Conservation (phyloP, 1,140 invertebrate species). For the Theocolax elegans region DNA sequence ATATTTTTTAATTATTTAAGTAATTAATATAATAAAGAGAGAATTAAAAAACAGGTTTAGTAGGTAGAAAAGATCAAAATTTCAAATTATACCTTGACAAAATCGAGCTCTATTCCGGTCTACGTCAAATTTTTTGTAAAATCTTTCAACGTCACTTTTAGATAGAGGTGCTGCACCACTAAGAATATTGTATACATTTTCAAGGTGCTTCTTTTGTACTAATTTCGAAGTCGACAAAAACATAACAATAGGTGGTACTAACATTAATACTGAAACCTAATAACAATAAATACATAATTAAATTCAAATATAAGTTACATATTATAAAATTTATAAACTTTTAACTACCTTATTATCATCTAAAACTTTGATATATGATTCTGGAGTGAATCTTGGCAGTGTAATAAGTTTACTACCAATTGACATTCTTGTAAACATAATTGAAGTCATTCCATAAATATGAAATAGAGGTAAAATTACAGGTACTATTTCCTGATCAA, state of each 20-base stretch:
- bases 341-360: constrained; percentile 67
- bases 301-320: background rate
- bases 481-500: constrained; percentile 69
- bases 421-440: constrained; percentile 70
- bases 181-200: constrained; percentile 59
- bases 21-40: too few species aligned
- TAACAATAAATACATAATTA: too few species aligned
- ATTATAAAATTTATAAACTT: background rate
- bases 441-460: constrained; percentile 78
- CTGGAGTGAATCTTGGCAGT: constrained; percentile 79
- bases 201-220: constrained; percentile 59
- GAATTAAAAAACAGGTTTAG: too few species aligned
- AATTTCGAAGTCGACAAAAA: constrained; percentile 66
- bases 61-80: too few species aligned
- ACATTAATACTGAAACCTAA: constrained; percentile 58
- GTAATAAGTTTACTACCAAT: constrained; percentile 78
- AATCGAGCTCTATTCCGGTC: constrained; percentile 42
- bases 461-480: constrained; percentile 86
- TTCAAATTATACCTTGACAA: constrained; percentile 53
- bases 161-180: constrained; percentile 70
- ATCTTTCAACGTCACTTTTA: constrained; percentile 63
- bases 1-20: too few species aligned
- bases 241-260: constrained; percentile 67
- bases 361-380: constrained; percentile 71
- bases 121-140: constrained; percentile 59